phyloP scores from a whole-genome alignment of 2,888 invertebrate species.

The Atrina japonica region DNA sequence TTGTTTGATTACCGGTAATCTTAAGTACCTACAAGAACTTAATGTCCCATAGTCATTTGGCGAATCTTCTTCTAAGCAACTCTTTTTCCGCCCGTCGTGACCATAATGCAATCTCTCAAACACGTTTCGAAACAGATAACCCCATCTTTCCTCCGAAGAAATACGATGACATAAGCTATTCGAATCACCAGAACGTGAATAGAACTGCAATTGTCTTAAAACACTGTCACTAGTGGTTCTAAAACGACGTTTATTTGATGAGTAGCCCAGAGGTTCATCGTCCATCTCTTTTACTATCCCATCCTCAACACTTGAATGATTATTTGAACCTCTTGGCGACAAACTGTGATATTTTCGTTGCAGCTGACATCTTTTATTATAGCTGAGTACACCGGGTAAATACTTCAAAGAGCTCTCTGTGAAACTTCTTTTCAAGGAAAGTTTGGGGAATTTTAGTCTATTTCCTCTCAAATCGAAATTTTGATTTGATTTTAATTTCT shows the following conservation, averaged over 20 bases:
- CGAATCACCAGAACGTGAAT: background rate
- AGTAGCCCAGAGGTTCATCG: background rate
- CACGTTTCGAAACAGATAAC: constrained; percentile 23
- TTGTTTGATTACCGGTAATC: constrained; percentile 16
- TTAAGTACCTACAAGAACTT: constrained; percentile 16
- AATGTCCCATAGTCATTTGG: constrained; percentile 1
- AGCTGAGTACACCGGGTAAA: background rate
- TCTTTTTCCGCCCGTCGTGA: background rate
- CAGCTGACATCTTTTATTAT: no score
- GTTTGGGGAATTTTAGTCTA: no score
- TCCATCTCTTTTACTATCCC: background rate
- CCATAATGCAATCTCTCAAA: constrained; percentile 20
- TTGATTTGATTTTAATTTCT: no score
- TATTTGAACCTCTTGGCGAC: background rate
- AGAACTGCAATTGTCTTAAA: background rate
- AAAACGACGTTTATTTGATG: background rate
- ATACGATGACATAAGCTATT: background rate
- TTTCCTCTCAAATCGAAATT: no score
- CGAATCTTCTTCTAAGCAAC: background rate
- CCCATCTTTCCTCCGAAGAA: constrained; percentile 11
- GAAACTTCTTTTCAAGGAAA: constrained; percentile 1
- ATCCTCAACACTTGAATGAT: background rate
- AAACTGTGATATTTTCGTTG: background rate
- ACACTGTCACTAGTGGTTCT: background rate
- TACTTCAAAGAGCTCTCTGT: constrained; percentile 12